phyloP scores from a whole-genome alignment of 2,113 vertebrate genomes.

The Takifugu flavidus region DNA sequence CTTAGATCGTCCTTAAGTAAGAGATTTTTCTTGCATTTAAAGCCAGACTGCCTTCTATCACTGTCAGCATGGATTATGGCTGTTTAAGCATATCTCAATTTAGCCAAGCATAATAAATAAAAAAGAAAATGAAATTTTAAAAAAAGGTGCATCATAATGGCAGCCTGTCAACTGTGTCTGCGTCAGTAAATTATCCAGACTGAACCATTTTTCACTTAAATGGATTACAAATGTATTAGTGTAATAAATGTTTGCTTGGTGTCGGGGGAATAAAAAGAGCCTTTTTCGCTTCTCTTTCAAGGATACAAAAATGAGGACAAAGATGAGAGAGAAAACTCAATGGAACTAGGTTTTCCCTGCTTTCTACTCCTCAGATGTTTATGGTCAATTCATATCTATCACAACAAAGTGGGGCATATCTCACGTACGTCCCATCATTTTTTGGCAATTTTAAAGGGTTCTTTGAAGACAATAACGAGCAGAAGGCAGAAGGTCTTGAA shows the following conservation, averaged over 20 bases:
- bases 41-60: constrained; percentile 1
- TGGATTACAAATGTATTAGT: constrained; percentile 41
- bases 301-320: too few relatives aligned
- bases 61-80: too few relatives aligned
- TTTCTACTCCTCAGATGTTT: too few relatives aligned
- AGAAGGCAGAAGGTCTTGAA: too few relatives aligned
- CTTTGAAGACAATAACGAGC: too few relatives aligned
- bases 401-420: too few relatives aligned
- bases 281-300: too few relatives aligned
- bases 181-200: constrained; percentile 32
- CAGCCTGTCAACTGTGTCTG: constrained; percentile 24
- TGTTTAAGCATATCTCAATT: constrained; percentile 8
- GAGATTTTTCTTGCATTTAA: constrained; percentile 14
- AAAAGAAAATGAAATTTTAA: constrained; percentile 34
- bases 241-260: constrained; percentile 35
- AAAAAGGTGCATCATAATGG: constrained; percentile 37
- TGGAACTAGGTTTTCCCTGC: too few relatives aligned
- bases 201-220: constrained; percentile 42
- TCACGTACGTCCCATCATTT: too few relatives aligned
- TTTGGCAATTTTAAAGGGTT: too few relatives aligned
- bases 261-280: background rate
- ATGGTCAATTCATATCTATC: too few relatives aligned
- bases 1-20: constrained; percentile 38
- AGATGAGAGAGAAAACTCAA: too few relatives aligned
- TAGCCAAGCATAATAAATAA: constrained; percentile 37